Percentiles rank a stretch among this genome's conserved stretches.
Evolutionary conservation across 2,888 invertebrate genomes (phyloP).

Genomic region (Tetragnatha montana): DNA sequence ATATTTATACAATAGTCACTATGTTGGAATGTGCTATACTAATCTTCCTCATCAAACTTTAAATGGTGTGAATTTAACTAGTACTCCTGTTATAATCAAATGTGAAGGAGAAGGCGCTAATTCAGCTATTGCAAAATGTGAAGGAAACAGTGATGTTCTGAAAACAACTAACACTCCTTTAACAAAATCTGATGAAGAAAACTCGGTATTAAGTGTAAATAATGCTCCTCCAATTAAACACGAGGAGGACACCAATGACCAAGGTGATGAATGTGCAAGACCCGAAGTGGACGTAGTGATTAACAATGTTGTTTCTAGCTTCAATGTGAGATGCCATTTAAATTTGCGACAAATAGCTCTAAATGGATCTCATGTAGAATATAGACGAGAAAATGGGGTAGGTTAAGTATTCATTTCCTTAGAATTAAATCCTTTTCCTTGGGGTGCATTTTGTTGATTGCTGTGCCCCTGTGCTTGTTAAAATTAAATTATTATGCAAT

Average conservation of each 20-base stretch:
- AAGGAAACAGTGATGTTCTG: conserved; percentile 17
- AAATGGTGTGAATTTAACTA: conserved; percentile 50
- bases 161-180: conserved; percentile 27
- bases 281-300: conserved; percentile 89
- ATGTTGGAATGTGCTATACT: conserved; percentile 42
- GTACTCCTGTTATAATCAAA: conserved; percentile 41
- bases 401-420: conserved; percentile 73
- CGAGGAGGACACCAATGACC: conserved; percentile 38
- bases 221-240: conserved; percentile 18
- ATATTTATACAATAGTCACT: conserved; percentile 49
- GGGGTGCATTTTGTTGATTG: too few species aligned
- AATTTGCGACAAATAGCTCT: conserved; percentile 95
- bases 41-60: conserved; percentile 17
- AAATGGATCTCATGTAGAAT: conserved; percentile 95
- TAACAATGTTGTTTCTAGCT: conserved; percentile 98
- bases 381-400: conserved; percentile 92
- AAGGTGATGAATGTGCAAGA: conserved; percentile 43
- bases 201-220: conserved; percentile 9
- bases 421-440: too few species aligned
- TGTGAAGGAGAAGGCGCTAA: conserved; percentile 37
- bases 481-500: too few species aligned
- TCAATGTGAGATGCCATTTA: conserved; percentile 96
- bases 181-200: conserved; percentile 17
- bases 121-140: conserved; percentile 32
- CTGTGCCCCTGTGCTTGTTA: too few species aligned